Base-by-base conservation (phyloP, 2,113 vertebrate species). In the Odocoileus virginianus region DNA sequence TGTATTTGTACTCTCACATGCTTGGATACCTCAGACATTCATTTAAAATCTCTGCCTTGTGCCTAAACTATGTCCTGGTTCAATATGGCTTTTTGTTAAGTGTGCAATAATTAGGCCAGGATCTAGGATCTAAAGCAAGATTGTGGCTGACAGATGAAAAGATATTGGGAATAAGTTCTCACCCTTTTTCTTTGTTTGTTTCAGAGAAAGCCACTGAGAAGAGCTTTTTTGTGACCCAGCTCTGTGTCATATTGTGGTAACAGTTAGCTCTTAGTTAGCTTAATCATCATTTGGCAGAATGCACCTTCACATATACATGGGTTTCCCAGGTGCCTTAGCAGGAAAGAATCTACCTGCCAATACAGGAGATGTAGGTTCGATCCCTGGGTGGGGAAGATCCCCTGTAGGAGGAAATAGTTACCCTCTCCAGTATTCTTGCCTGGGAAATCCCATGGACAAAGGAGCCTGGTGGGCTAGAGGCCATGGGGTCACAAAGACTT, bases 1-100 rank as follows among this genome's bases (percentile, higher is more conserved):
- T 91, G 55, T 89, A 15, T 82, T 52, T 92, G 14, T 92, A 33
- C 28, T 55, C 14, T 60, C 28, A 78, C 27, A 61, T 50, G 71
- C 47, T 84, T 93, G 21, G 40, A 15, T 82, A 98, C 74, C 84
- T 97, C 90, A 97, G 11, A 97, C 58, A 64, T 74, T 67, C 93
- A 94, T 98, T 97, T 76, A 95, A 97, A 97, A 98, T 94, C 33
- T 60, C 1, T 1, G 5, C 97, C 67, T 61, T 98, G 81, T 45
- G 90, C 64, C 94, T 97, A 47, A 98, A 93, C 93, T 93, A 93
- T 81, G 58, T 94, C 30, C 25, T 86, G 54, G 95, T 90, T 98
- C 60, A 98, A 97, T 96, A 89, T 78, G 25, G 43, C 13, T 84
- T 57, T 97, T 7, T 90, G 10, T 6, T 71, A 94, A 40, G 17